Conservation (phyloP, 2,113 vertebrate species). For the Haemorhous mexicanus region DNA sequence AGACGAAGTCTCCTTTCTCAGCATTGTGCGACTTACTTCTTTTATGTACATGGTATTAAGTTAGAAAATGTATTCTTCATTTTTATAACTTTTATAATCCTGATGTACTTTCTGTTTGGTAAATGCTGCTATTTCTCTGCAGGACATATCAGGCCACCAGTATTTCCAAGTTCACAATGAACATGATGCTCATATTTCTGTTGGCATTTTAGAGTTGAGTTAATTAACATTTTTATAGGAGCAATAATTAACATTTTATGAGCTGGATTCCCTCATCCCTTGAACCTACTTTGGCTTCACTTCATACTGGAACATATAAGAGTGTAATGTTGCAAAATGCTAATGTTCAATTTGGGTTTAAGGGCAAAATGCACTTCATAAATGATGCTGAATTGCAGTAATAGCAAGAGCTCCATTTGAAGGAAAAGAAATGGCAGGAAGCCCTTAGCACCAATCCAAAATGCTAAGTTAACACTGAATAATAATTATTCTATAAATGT, state of each 20-base stretch:
- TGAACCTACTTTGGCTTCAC: slow-evolving; percentile 17
- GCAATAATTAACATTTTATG: slow-evolving; percentile 46
- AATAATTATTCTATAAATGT: background rate
- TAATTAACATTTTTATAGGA: slow-evolving; percentile 44
- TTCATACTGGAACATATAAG: background rate
- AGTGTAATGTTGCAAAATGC: slow-evolving; percentile 6
- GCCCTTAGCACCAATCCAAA: background rate
- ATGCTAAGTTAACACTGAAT: background rate
- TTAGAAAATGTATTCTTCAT: background rate
- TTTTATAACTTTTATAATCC: background rate
- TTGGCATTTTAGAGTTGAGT: slow-evolving; percentile 10
- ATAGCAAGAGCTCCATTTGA: background rate
- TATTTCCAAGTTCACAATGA: background rate
- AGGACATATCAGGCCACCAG: background rate
- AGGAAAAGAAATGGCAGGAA: background rate
- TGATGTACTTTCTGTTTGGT: background rate
- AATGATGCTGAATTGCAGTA: background rate
- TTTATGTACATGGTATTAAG: background rate
- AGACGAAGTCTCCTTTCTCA: background rate
- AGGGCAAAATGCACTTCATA: slow-evolving; percentile 17
- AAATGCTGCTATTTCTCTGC: background rate
- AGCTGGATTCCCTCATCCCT: slow-evolving; percentile 3
- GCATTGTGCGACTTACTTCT: background rate
- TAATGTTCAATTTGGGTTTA: slow-evolving; percentile 27
- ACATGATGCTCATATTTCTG: background rate